phyloP scores from a whole-genome alignment of 1,140 invertebrate species.

The Neodiprion virginianus region DNA sequence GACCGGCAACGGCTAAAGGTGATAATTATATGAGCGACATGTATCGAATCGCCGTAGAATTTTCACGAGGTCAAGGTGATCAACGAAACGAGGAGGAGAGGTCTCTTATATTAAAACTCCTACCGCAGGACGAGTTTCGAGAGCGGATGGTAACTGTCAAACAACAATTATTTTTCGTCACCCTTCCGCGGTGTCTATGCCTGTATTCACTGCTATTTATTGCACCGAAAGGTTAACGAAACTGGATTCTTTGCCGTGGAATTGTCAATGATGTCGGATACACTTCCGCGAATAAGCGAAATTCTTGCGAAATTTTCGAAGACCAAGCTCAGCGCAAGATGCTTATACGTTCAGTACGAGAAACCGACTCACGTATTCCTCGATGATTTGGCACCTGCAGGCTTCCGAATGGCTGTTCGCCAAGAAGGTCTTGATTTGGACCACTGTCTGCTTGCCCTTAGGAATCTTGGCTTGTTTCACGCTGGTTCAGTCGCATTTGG shows the following conservation, averaged over 20 bases:
- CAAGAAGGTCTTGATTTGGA: conserved; percentile 61
- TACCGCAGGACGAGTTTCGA: conserved; percentile 28
- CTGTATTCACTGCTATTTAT: too few species aligned
- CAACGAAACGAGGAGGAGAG: conserved; percentile 35
- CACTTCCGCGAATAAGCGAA: background rate
- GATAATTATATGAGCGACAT: conserved; percentile 63
- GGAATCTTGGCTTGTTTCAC: conserved; percentile 66
- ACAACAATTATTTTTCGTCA: background rate
- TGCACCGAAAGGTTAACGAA: background rate
- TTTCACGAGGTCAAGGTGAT: conserved; percentile 20
- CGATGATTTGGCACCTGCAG: conserved; percentile 61
- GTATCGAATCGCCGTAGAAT: conserved; percentile 45
- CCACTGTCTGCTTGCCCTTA: conserved; percentile 60
- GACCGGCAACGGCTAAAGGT: conserved; percentile 54
- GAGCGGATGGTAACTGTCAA: background rate
- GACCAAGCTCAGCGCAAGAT: conserved; percentile 38
- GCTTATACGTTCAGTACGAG: conserved; percentile 43
- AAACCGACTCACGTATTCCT: conserved; percentile 59
- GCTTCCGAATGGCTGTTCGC: conserved; percentile 66
- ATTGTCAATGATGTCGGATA: conserved; percentile 9
- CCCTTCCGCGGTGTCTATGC: too few species aligned
- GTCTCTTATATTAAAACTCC: conserved; percentile 47
- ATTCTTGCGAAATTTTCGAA: background rate
- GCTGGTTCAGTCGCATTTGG: conserved; percentile 63
- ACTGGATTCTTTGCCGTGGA: conserved; percentile 17